Evolutionary conservation across 2,888 invertebrate species (phyloP).

Genomic region (Alloscopus bannaensis): DNA sequence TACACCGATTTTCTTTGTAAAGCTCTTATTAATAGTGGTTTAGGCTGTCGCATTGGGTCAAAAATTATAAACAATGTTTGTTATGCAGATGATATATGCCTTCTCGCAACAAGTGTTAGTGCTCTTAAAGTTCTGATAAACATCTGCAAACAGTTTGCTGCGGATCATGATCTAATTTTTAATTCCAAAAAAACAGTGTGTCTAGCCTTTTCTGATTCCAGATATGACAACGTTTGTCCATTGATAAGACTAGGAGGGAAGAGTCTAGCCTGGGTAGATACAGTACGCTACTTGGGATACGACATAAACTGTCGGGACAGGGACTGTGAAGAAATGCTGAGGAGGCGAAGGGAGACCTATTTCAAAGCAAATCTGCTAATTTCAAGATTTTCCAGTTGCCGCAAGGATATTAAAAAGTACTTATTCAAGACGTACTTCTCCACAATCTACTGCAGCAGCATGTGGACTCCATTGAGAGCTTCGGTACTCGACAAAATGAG

Average conservation of each 20-base stretch:
- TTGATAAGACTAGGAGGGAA: conserved; percentile 6
- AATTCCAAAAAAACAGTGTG: conserved; percentile 17
- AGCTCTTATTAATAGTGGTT: neutral
- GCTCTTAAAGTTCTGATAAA: neutral
- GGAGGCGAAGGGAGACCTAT: conserved; percentile 7
- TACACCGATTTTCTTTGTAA: conserved; percentile 11
- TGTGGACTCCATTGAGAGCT: neutral
- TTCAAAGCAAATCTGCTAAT: conserved; percentile 7
- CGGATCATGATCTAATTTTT: conserved; percentile 3
- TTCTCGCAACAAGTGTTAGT: neutral
- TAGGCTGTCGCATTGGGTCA: conserved; percentile 1
- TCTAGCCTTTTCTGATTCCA: neutral
- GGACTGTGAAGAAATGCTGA: neutral
- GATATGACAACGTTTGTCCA: neutral
- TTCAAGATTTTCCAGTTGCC: neutral
- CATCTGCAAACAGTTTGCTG: conserved; percentile 8
- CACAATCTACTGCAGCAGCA: conserved; percentile 16
- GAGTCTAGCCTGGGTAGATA: neutral
- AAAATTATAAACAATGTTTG: neutral
- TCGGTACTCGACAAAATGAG: neutral
- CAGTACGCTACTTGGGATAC: conserved; percentile 4
- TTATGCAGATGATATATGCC: conserved; percentile 18
- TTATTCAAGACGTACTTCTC: conserved; percentile 25
- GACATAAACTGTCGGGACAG: neutral
- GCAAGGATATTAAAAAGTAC: conserved; percentile 12